Conservation (phyloP, 2,113 vertebrate species). For the Ptyas mucosa region DNA sequence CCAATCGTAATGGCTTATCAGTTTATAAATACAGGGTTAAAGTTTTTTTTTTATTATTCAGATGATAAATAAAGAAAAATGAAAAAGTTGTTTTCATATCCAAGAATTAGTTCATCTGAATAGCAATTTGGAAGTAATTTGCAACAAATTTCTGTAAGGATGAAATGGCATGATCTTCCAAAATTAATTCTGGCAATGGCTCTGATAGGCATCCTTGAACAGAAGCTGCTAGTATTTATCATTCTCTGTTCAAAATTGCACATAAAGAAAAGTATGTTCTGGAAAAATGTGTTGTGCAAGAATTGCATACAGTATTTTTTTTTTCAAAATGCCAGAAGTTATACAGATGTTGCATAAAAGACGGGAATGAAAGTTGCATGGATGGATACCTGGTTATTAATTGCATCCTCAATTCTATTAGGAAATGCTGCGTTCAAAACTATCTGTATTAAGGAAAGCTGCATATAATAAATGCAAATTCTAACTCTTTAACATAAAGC, state of each 20-base stretch:
- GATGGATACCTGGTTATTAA: neutral
- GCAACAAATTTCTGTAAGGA: neutral
- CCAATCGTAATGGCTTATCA: neutral
- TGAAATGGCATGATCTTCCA: neutral
- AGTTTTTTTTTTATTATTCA: neutral
- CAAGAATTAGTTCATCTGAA: neutral
- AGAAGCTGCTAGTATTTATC: neutral
- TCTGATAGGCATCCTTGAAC: neutral
- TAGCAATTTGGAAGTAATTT: neutral
- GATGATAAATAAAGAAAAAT: neutral
- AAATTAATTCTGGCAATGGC: neutral
- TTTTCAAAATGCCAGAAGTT: neutral
- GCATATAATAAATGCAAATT: neutral
- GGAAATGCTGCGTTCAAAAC: neutral
- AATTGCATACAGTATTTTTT: neutral
- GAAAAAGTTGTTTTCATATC: neutral
- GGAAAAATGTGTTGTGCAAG: neutral
- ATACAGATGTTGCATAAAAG: neutral
- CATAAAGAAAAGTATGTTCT: neutral
- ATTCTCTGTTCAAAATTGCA: neutral
- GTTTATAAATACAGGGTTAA: neutral
- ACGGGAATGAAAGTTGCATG: neutral
- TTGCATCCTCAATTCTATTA: neutral
- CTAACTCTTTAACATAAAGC: neutral
- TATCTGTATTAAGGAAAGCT: neutral